Evolutionary conservation across 2,113 vertebrate species (phyloP), one percentile per base, ranked within the genome.

Genomic region (Alaudala cheleensis): DNA sequence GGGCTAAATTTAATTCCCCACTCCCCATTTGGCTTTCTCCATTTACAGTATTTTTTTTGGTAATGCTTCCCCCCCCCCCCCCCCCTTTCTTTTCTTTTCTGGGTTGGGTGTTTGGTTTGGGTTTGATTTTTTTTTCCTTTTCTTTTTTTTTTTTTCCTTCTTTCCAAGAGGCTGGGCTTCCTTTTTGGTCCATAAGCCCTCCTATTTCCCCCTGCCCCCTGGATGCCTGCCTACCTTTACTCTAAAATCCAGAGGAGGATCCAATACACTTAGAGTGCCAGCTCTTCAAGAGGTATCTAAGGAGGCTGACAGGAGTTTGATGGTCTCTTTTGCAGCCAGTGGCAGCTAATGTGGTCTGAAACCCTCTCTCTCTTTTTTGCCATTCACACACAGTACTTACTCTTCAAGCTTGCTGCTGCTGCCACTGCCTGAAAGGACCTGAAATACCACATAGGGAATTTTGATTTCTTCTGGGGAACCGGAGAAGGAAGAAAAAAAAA

Each of bases 191-290:
- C 42, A 10, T 94, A 78, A 92, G 87, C 96, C 95, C 88, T 88
- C 86, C 94, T 92, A 94, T 96, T 92, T 96, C 93, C 96, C 95
- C 88, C 95, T 97, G 88, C 95, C 97, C 95, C 97, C 96, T 98
- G 97, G 97, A 97, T 97, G 88, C 97, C 97, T 97, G 97, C 98
- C 98, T 98, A 98, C 98, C 98, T 98, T 97, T 96, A 96, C 97
- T 97, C 96, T 96, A 93, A 97, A 94, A 92, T 96, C 91, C 96
- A 92, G 96, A 97, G 96, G 98, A 98, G 97, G 96, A 96, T 97
- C 95, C 80, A 98, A 97, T 97, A 90, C 94, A 96, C 91, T 96
- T 94, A 92, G 95, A 95, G 92, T 95, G 95, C 97, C 97, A 98
- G 97, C 97, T 96, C 94, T 97, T 96, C 96, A 94, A 86, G 97